These are phyloP conservation scores for Columbina picui DNA, from an alignment of 2,113 vertebrate species.

Conservation along the genomic window DNA sequence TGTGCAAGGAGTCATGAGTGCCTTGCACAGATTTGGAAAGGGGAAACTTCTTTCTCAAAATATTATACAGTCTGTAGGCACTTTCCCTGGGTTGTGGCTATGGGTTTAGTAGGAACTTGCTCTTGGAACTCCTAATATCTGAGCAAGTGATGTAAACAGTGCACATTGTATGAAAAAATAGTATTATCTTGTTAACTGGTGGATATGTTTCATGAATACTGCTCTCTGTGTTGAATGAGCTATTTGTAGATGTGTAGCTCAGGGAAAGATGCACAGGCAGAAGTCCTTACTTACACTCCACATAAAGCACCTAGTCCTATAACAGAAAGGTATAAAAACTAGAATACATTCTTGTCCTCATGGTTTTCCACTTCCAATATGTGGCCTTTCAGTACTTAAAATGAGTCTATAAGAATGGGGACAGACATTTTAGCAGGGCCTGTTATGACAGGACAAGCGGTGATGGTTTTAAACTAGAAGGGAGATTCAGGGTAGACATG, in stretches of 20 bases:
- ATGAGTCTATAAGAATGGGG: too few relatives aligned
- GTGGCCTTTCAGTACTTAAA: too few relatives aligned
- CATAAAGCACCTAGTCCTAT: not conserved
- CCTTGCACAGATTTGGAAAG: not conserved
- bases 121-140: not conserved
- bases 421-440: too few relatives aligned
- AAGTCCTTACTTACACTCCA: not conserved
- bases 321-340: not conserved
- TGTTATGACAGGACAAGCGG: too few relatives aligned
- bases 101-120: not conserved
- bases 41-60: not conserved
- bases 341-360: not conserved
- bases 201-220: not conserved
- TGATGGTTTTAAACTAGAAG: too few relatives aligned
- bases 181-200: not conserved
- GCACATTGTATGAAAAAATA: not conserved
- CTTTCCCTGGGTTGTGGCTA: not conserved
- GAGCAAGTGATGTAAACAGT: not conserved
- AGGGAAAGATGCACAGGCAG: not conserved
- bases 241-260: not conserved
- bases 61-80: rapidly evolving
- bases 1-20: not conserved
- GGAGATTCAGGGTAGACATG: too few relatives aligned
- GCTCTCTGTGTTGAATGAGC: not conserved
- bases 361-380: rapidly evolving